Evolutionary conservation across 2,888 invertebrate genomes (phyloP).

Genomic region (Gryllus longicercus): DNA sequence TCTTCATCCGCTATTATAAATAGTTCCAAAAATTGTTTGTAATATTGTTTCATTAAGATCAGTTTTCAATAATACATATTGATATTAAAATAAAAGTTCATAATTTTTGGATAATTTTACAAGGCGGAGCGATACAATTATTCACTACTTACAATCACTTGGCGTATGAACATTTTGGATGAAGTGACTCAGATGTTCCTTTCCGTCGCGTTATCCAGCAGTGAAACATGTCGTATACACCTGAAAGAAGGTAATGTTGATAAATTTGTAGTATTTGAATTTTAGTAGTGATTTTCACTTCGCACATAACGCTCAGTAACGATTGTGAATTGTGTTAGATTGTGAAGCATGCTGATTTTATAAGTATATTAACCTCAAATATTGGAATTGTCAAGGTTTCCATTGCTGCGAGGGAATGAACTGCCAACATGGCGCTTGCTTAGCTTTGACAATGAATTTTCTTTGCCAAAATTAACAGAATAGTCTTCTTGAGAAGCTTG

Average conservation of each 20-base stretch:
- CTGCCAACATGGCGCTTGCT: constrained; percentile 58
- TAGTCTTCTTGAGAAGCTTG: background rate
- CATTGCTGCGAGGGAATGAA: constrained; percentile 41
- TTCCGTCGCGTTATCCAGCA: constrained; percentile 72
- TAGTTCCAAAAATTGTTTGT: constrained; percentile 1
- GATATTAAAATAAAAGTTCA: background rate
- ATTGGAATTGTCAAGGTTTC: constrained; percentile 35
- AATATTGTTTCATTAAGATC: background rate
- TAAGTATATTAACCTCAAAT: constrained; percentile 25
- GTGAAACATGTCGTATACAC: constrained; percentile 79
- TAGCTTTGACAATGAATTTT: constrained; percentile 25
- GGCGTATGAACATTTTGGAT: constrained; percentile 33
- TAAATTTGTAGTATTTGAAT: constrained; percentile 34
- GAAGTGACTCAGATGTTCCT: constrained; percentile 45
- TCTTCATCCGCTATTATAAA: background rate
- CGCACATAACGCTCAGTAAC: background rate
- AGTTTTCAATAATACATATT: background rate
- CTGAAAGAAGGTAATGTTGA: constrained; percentile 73
- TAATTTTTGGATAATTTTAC: background rate
- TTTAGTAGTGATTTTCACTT: background rate
- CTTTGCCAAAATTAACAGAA: background rate
- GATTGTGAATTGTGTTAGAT: background rate
- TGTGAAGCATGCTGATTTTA: constrained; percentile 5
- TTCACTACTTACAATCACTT: background rate
- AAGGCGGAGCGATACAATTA: background rate